Conservation (phyloP, 2,113 vertebrate species). For the Platycercus adscitus region DNA sequence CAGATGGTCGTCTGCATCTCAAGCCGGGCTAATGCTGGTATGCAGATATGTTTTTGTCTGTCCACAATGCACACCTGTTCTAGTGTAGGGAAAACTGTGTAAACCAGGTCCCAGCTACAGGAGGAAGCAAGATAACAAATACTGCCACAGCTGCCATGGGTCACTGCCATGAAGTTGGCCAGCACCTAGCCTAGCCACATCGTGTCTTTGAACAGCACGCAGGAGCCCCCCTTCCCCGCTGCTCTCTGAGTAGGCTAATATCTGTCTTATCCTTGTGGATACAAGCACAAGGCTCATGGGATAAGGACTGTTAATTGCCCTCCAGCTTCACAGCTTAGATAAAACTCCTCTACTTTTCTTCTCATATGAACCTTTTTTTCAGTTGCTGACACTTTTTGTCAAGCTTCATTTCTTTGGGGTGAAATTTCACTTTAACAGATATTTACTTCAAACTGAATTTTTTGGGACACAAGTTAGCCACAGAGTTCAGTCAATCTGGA, state of each 20-base stretch:
- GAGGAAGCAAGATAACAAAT: neutral
- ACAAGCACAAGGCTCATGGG: fast-evolving
- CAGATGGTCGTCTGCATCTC: conserved; percentile 31
- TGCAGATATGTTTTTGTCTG: neutral
- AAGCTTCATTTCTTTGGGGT: neutral
- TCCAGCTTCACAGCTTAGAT: neutral
- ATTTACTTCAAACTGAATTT: neutral
- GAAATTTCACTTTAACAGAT: neutral
- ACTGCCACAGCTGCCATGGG: neutral
- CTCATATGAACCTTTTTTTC: neutral
- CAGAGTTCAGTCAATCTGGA: neutral
- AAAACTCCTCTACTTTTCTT: neutral
- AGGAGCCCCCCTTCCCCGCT: fast-evolving
- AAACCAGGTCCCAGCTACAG: neutral
- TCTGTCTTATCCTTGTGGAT: neutral
- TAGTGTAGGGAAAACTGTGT: neutral
- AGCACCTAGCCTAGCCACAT: fast-evolving
- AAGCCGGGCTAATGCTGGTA: neutral
- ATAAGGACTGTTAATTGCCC: neutral
- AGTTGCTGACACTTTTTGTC: neutral
- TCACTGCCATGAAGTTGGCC: fast-evolving
- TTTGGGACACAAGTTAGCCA: neutral
- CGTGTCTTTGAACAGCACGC: neutral
- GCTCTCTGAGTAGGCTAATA: neutral
- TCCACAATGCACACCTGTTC: neutral